These are phyloP conservation scores for Oreotrochilus melanogaster DNA, from an alignment of 2,113 vertebrate genomes.

Conservation along the genomic window DNA sequence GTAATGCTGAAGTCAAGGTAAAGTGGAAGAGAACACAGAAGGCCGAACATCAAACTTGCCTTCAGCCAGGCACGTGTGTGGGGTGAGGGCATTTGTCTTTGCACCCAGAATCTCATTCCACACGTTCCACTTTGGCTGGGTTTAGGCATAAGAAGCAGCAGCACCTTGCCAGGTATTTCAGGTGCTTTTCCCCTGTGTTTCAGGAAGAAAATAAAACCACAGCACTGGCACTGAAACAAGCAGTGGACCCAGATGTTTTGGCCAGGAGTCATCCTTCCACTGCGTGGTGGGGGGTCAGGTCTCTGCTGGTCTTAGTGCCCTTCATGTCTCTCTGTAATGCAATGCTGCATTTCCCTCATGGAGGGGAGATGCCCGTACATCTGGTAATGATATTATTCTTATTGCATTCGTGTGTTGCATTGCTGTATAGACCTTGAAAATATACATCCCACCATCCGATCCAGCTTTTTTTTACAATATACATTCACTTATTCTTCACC, in stretches of 20 bases:
- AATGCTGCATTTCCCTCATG: conserved; percentile 1
- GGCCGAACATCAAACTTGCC: not conserved
- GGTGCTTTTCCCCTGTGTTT: not conserved
- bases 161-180: not conserved
- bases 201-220: not conserved
- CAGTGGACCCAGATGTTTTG: rapidly evolving
- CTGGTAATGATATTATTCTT: conserved; percentile 58
- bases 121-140: not conserved
- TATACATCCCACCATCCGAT: conserved; percentile 57
- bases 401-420: conserved; percentile 56
- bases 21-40: not conserved
- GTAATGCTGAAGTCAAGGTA: not conserved
- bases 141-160: not conserved
- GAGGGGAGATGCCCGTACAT: not conserved
- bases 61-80: not conserved
- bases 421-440: conserved; percentile 23
- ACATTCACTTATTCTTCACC: conserved; percentile 47
- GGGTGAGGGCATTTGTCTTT: not conserved
- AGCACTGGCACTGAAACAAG: rapidly evolving
- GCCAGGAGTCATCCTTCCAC: not conserved
- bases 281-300: not conserved
- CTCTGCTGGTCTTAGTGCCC: not conserved
- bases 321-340: not conserved
- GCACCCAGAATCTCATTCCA: not conserved
- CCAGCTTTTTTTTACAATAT: conserved; percentile 6